Conservation (phyloP, 2,113 vertebrate genomes). For the Taurulus bubalis region DNA sequence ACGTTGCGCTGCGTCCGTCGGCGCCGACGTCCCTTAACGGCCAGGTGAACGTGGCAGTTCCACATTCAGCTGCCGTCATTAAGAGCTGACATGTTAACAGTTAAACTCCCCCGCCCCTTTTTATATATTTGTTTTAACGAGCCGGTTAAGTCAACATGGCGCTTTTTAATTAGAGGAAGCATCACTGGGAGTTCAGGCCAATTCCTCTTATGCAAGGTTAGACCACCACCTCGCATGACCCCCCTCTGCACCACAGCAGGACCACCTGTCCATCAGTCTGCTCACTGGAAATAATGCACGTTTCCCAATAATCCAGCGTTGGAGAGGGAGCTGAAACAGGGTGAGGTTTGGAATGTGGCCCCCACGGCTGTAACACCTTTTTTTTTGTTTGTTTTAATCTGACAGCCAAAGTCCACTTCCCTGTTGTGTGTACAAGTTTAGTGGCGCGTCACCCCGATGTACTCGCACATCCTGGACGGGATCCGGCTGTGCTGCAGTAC, state of each 20-base stretch:
- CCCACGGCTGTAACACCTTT: too few species aligned
- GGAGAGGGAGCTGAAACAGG: slow-evolving; percentile 40
- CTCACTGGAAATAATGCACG: neutral
- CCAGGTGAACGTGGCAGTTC: slow-evolving; percentile 39
- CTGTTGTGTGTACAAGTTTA: neutral
- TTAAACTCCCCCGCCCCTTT: neutral
- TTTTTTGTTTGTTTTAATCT: neutral
- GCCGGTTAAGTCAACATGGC: neutral
- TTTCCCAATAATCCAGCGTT: neutral
- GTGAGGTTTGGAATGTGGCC: neutral
- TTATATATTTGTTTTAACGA: too few species aligned
- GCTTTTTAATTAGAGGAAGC: neutral
- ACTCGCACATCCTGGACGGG: slow-evolving; percentile 40
- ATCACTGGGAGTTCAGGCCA: neutral
- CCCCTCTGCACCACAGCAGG: slow-evolving; percentile 40
- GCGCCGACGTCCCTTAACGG: neutral
- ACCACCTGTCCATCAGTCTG: neutral
- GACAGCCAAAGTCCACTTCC: neutral
- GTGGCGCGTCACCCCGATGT: slow-evolving; percentile 28
- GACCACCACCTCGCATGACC: neutral
- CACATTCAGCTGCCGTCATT: neutral
- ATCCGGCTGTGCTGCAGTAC: slow-evolving; percentile 48
- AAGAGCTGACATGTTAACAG: neutral
- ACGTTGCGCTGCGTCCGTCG: neutral
- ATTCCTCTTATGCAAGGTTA: neutral